Conservation (phyloP, 2,888 invertebrate genomes). For the Pterostichus niger region DNA sequence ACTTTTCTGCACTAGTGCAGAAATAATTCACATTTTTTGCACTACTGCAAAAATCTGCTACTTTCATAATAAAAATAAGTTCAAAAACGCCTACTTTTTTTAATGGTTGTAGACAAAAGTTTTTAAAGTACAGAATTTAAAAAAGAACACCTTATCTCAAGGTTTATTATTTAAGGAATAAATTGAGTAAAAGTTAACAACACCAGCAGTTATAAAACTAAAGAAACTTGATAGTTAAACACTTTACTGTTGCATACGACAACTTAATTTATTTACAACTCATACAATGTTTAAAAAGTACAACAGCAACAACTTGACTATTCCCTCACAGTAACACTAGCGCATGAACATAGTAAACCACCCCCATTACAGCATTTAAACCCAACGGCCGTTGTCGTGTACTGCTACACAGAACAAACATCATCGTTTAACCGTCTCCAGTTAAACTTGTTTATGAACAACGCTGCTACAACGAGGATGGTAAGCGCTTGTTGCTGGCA, state of each 20-base stretch:
- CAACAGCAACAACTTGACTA: background rate
- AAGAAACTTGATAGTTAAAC: too few species aligned
- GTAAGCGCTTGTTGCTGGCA: conserved; percentile 28
- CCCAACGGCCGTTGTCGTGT: background rate
- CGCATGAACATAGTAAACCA: conserved; percentile 21
- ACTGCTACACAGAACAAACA: conserved; percentile 48
- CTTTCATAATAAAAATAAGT: too few species aligned
- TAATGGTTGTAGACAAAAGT: too few species aligned
- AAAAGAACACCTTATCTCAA: too few species aligned
- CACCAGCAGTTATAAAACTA: too few species aligned
- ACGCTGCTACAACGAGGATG: background rate
- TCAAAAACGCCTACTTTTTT: too few species aligned
- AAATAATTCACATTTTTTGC: too few species aligned
- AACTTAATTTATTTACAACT: background rate
- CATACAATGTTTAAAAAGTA: background rate
- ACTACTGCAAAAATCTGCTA: too few species aligned
- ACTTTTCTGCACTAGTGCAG: too few species aligned
- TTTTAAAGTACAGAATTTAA: too few species aligned
- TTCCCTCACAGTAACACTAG: background rate
- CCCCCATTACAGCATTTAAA: conserved; percentile 37
- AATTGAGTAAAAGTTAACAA: background rate
- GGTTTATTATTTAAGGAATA: too few species aligned
- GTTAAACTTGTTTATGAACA: conserved; percentile 62
- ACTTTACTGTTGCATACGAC: background rate
- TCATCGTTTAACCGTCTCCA: conserved; percentile 56